Percentiles rank a stretch among this genome's conserved stretches.
Conservation (phyloP, 2,888 invertebrate genomes). For the Himalopsyche anomala region DNA sequence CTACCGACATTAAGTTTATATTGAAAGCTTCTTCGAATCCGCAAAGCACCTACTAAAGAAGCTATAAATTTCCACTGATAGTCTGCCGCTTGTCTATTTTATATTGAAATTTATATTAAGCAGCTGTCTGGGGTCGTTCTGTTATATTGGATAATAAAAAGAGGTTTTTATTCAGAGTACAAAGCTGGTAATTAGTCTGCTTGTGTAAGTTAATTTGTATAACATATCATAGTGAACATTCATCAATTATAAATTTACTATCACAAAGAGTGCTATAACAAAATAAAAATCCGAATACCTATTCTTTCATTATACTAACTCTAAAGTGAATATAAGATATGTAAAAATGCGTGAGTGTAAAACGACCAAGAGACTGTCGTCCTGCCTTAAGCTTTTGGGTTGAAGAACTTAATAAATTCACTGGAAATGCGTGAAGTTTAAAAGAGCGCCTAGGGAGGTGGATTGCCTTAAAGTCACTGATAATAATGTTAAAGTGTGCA, state of each 20-base stretch:
- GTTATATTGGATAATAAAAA: neutral
- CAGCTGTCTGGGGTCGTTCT: neutral
- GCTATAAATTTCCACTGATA: constrained; percentile 2
- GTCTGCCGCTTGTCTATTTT: neutral
- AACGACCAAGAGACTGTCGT: too few relatives aligned
- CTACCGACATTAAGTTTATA: neutral
- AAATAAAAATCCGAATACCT: too few relatives aligned
- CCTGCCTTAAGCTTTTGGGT: too few relatives aligned
- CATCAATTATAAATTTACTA: neutral
- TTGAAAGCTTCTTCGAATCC: neutral
- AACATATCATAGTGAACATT: neutral
- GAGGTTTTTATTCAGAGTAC: neutral
- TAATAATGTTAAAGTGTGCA: too few relatives aligned
- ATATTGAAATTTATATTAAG: constrained; percentile 17
- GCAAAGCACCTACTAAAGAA: constrained; percentile 1
- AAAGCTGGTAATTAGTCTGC: neutral
- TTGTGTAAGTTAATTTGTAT: neutral
- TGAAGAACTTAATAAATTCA: too few relatives aligned
- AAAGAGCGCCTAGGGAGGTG: too few relatives aligned
- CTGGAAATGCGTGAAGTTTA: too few relatives aligned
- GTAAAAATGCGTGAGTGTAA: too few relatives aligned
- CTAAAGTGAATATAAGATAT: too few relatives aligned
- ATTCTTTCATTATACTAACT: too few relatives aligned
- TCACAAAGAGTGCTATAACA: too few relatives aligned
- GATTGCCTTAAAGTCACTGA: too few relatives aligned